Conservation (phyloP, 2,113 vertebrate genomes). For the Brevimyrus niger region DNA sequence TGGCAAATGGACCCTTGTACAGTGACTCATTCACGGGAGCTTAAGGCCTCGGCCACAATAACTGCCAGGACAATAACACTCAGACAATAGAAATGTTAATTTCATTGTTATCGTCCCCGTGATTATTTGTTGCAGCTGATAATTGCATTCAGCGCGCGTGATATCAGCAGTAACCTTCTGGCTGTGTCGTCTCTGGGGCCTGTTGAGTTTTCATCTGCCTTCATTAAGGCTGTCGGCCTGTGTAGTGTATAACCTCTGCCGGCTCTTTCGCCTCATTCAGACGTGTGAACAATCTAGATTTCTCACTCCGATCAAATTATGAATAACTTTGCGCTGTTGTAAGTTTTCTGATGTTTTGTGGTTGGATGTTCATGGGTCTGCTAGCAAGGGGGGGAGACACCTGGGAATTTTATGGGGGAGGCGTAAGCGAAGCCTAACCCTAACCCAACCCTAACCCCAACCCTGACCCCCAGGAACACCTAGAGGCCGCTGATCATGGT, state of each 20-base stretch:
- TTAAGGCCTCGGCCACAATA: conserved; percentile 57
- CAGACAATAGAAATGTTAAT: conserved; percentile 93
- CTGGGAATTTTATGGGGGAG: neutral
- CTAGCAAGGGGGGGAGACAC: neutral
- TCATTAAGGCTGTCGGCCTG: conserved; percentile 86
- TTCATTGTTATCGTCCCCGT: conserved; percentile 72
- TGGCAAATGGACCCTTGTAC: conserved; percentile 41
- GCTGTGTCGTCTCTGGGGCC: conserved; percentile 68
- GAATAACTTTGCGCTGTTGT: conserved; percentile 78
- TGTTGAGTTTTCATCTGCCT: conserved; percentile 68
- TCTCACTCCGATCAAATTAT: conserved; percentile 97
- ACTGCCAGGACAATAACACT: conserved; percentile 62
- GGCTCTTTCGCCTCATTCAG: conserved; percentile 76
- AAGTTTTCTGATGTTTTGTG: conserved; percentile 65
- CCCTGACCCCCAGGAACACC: neutral
- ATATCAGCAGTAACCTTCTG: conserved; percentile 92
- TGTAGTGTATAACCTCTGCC: conserved; percentile 88
- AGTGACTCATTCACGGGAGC: conserved; percentile 58
- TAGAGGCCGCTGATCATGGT: neutral
- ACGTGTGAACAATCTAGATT: conserved; percentile 97
- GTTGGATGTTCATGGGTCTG: neutral
- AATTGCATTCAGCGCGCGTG: conserved; percentile 79
- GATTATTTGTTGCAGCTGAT: conserved; percentile 85
- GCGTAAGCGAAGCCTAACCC: neutral
- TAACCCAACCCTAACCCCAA: neutral